A percentile compares a stretch with the other conserved stretches of the same genome.
Conservation (phyloP, 2,888 invertebrate species). For the Chrysolina oricalcia region DNA sequence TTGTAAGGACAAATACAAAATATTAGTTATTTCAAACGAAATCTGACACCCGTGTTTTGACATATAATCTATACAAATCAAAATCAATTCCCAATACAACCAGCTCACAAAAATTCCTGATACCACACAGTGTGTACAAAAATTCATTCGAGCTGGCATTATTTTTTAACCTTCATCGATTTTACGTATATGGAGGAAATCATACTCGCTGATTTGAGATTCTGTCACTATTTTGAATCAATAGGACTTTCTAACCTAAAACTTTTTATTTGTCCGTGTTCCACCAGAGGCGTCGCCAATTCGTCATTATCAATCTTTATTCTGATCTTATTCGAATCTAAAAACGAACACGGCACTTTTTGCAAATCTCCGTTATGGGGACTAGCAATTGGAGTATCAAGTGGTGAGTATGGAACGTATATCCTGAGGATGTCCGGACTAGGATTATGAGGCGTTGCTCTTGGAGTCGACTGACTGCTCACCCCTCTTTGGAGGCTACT, state of each 20-base stretch:
- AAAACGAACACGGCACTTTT: conserved; percentile 73
- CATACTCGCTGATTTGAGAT: background rate
- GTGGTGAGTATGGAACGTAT: conserved; percentile 84
- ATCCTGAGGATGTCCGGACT: conserved; percentile 85
- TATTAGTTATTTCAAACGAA: background rate
- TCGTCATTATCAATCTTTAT: conserved; percentile 83
- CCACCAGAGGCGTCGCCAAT: conserved; percentile 78
- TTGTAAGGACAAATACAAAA: conserved; percentile 16
- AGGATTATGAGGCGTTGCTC: conserved; percentile 80
- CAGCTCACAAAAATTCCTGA: background rate
- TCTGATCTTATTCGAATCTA: conserved; percentile 82
- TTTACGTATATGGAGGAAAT: conserved; percentile 11
- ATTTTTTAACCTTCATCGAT: background rate
- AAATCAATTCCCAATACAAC: background rate
- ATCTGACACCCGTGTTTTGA: background rate
- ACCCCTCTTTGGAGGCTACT: conserved; percentile 72
- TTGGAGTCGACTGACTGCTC: conserved; percentile 78
- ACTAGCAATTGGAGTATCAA: conserved; percentile 73
- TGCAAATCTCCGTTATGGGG: conserved; percentile 72
- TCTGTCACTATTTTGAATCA: conserved; percentile 63
- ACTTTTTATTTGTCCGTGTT: conserved; percentile 74
- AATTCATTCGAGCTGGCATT: background rate
- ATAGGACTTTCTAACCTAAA: conserved; percentile 68
- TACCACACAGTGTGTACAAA: background rate
- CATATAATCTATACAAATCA: background rate